These are phyloP conservation scores for Drosophila nikananu DNA, from an alignment of 1,140 invertebrate genomes.

Conservation along the genomic window DNA sequence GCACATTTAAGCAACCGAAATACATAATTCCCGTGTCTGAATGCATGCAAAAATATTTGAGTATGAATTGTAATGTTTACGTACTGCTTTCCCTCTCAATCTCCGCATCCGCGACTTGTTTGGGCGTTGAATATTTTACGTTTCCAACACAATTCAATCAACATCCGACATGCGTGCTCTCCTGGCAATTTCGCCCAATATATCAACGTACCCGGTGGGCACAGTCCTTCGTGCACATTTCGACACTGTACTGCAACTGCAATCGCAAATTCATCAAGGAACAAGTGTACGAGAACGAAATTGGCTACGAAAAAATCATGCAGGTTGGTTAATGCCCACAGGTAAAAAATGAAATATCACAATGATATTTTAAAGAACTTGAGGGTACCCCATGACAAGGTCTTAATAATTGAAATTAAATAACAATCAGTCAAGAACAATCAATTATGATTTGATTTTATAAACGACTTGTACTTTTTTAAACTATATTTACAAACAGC, in stretches of 20 bases:
- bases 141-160: conserved; percentile 83
- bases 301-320: conserved; percentile 86
- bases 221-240: conserved; percentile 88
- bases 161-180: conserved; percentile 67
- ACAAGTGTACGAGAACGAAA: conserved; percentile 86
- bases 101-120: conserved; percentile 15
- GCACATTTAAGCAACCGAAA: conserved; percentile 72
- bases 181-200: conserved; percentile 13
- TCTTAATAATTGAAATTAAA: neutral
- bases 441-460: neutral
- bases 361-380: neutral
- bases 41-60: conserved; percentile 66
- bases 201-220: neutral
- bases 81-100: conserved; percentile 6
- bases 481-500: neutral
- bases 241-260: conserved; percentile 90
- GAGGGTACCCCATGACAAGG: too few relatives aligned
- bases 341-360: conserved; percentile 29
- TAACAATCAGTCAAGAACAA: too few relatives aligned
- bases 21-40: conserved; percentile 66
- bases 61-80: conserved; percentile 77
- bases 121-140: conserved; percentile 68
- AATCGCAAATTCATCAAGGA: conserved; percentile 87
- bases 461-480: neutral
- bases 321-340: conserved; percentile 69